Evolutionary conservation across 1,140 invertebrate genomes (phyloP), one percentile per base, ranked within the genome.

Genomic region (Capitella teleta): DNA sequence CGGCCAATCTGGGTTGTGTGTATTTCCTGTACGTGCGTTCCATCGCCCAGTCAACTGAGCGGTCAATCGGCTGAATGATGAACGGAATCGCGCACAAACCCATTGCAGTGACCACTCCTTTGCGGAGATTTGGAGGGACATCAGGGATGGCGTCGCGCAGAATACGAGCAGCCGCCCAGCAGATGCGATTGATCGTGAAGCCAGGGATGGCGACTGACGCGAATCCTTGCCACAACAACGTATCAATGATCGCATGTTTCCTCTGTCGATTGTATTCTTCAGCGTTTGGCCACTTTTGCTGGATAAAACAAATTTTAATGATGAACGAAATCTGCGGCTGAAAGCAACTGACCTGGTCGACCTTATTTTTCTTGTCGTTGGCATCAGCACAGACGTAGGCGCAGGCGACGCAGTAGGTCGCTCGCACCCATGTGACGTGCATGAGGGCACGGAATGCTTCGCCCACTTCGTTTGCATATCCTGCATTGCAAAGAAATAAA

Each of bases 381-480:
- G 89, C 87, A 64, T 95, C 91, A 4, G 87, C 86, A 26, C 90
- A 62, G 0, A 93, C 88, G 67, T 97, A 96, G 5, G 77, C 78
- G 62, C 81, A 81, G 26, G 91, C 82, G 18, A 92, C 72, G 5
- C 77, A 81, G 68, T 96, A 97, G 60, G 82, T 85, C 3, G 79
- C 70, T 57, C 80, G 75, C 12, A 95, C 89, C 49, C 82, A 65
- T 55, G 78, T 81, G 18, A 78, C 76, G 45, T 82, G 81, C 16
- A 94, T 79, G 28, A 88, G 64, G 1, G 82, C 77, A 36, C 91
- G 76, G 70, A 96, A 94, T 4, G 90, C 80, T 74, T 97, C 91
- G 2, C 92, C 92, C 1, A 96, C 82, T 76, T 97, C 92, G 75
- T 97, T 96, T 19, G 88, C 80, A 74, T 95, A 96, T 24, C 91